phyloP scores from a whole-genome alignment of 2,113 vertebrate species.

The Aix galericulata region DNA sequence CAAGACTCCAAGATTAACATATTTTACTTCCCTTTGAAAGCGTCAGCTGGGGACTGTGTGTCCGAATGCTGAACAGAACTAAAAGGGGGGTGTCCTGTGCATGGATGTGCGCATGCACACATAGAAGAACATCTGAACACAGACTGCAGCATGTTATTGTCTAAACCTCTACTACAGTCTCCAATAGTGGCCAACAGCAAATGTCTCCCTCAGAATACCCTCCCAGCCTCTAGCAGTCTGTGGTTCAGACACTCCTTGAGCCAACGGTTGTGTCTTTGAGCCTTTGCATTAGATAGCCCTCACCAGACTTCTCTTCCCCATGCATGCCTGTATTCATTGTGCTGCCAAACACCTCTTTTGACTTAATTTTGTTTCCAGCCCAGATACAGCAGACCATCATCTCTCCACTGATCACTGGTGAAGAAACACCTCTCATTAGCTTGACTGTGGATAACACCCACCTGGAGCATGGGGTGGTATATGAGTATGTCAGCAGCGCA shows the following conservation, averaged over 20 bases:
- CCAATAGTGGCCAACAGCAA: background rate
- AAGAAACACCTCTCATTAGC: conserved; percentile 82
- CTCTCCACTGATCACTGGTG: conserved; percentile 54
- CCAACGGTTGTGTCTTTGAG: background rate
- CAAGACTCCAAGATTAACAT: background rate
- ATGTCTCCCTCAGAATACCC: background rate
- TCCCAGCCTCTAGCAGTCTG: background rate
- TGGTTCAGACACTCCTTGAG: background rate
- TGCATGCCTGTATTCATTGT: background rate
- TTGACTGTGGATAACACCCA: conserved; percentile 93
- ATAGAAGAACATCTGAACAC: background rate
- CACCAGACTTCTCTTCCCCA: background rate
- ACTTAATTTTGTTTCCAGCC: conserved; percentile 56
- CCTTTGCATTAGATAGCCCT: background rate
- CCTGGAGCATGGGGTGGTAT: conserved; percentile 93
- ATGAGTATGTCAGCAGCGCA: conserved; percentile 91
- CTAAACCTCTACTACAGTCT: background rate
- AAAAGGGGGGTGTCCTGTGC: background rate
- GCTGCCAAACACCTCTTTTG: background rate
- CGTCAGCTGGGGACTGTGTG: background rate
- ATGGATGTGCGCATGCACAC: background rate
- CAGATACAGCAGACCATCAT: conserved; percentile 43
- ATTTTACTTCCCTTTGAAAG: background rate
- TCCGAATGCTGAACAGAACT: background rate
- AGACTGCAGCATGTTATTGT: background rate